Percentiles rank a stretch among this genome's conserved stretches.
Conservation (phyloP, 2,888 invertebrate species). For the Anagyrus pseudococci region DNA sequence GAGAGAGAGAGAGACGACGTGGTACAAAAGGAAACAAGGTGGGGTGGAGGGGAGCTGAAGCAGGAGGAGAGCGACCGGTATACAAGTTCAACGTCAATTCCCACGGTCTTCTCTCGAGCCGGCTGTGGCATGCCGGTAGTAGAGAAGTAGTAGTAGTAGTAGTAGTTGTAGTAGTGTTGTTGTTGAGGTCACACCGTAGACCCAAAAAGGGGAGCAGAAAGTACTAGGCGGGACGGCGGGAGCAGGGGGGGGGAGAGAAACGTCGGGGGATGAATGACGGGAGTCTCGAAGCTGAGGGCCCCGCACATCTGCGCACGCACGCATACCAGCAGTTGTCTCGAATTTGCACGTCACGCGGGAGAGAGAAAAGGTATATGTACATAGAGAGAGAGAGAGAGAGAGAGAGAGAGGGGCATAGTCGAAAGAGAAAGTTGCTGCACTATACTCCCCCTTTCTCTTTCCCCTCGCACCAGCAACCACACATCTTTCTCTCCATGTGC, state of each 20-base stretch:
- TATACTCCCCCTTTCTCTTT: too few relatives aligned
- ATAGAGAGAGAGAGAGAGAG: slow-evolving; percentile 40
- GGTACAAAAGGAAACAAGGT: too few relatives aligned
- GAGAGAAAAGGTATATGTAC: slow-evolving; percentile 7
- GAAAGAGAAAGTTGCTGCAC: too few relatives aligned
- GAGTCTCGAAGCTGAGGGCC: slow-evolving; percentile 6
- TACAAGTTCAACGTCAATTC: slow-evolving; percentile 56
- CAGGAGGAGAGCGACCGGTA: slow-evolving; percentile 23
- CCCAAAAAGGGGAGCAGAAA: slow-evolving; percentile 15
- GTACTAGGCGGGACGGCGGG: slow-evolving; percentile 26
- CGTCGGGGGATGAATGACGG: slow-evolving; percentile 36
- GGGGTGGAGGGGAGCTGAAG: neutral
- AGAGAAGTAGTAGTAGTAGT: slow-evolving; percentile 21
- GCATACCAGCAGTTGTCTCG: slow-evolving; percentile 9
- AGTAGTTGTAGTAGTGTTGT: neutral
- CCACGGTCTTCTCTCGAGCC: slow-evolving; percentile 47
- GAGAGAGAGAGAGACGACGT: too few relatives aligned
- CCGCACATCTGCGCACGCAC: slow-evolving; percentile 24
- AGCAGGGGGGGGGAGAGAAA: slow-evolving; percentile 30
- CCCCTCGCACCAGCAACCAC: too few relatives aligned
- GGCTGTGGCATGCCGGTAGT: slow-evolving; percentile 22
- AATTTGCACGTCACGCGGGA: neutral
- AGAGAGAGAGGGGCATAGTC: slow-evolving; percentile 8
- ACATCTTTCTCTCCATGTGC: too few relatives aligned
- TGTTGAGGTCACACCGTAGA: too few relatives aligned